Percentiles rank a stretch among this genome's conserved stretches.
These are phyloP conservation scores for Phacellophora camtschatica DNA, from an alignment of 30 jellyfish, hydroid and myxozoan species.

Conservation along the genomic window DNA sequence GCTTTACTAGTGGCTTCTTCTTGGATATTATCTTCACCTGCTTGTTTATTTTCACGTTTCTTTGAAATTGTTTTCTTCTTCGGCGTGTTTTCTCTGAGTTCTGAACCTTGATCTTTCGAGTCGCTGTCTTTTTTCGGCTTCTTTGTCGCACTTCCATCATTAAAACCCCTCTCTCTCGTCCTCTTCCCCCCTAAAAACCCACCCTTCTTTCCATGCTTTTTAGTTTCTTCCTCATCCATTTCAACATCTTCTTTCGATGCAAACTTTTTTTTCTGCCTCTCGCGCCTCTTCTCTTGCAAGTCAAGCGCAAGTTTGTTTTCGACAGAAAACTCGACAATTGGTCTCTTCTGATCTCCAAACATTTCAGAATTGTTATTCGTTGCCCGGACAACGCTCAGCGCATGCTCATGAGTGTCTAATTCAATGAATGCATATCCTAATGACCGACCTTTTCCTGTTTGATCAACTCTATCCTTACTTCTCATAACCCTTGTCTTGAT, in stretches of 20 bases:
- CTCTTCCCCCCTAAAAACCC: not conserved
- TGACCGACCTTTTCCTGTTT: slow-evolving; percentile 77
- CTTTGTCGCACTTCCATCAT: not conserved
- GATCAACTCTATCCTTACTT: slow-evolving; percentile 78
- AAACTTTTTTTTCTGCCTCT: slow-evolving; percentile 40
- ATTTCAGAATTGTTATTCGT: slow-evolving; percentile 78
- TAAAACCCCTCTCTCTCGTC: not conserved
- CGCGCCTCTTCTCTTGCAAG: slow-evolving; percentile 70
- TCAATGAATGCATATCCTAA: slow-evolving; percentile 92
- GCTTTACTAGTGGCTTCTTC: not conserved
- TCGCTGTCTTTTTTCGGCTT: not conserved
- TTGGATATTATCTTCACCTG: not conserved
- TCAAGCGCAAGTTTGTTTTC: slow-evolving; percentile 83
- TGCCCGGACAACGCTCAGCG: slow-evolving; percentile 64
- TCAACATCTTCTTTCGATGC: not conserved
- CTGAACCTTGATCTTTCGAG: not conserved
- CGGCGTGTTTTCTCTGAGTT: not conserved
- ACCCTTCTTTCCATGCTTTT: not conserved
- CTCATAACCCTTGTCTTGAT: slow-evolving; percentile 70
- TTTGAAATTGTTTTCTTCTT: not conserved
- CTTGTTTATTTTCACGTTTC: not conserved
- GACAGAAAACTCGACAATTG: slow-evolving; percentile 93
- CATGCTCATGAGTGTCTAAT: slow-evolving; percentile 78
- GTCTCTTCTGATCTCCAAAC: slow-evolving; percentile 80
- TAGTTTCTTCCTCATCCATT: not conserved